These are phyloP conservation scores for Apodemus speciosus DNA, from an alignment of 2,113 vertebrate species.

Conservation along the genomic window DNA sequence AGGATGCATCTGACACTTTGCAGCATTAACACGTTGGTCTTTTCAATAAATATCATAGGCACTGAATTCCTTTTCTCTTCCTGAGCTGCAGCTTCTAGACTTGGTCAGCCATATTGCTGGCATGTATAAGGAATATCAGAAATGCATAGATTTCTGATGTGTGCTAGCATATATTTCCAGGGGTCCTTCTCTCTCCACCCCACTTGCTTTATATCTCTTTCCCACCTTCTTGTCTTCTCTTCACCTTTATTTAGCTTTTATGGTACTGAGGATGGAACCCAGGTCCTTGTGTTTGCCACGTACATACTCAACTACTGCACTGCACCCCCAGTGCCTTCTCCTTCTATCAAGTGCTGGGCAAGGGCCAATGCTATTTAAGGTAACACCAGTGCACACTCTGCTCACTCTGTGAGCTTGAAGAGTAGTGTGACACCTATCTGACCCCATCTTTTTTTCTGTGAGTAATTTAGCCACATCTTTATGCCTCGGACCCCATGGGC, in stretches of 20 bases:
- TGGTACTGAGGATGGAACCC: background rate
- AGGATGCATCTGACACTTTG: background rate
- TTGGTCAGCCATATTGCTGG: background rate
- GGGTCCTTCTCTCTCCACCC: background rate
- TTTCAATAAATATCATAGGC: background rate
- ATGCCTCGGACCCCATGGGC: background rate
- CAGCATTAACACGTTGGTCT: background rate
- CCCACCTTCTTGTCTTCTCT: background rate
- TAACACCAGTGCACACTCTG: background rate
- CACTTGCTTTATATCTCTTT: background rate
- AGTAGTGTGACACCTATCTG: background rate
- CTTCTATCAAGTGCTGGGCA: background rate
- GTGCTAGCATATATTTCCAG: background rate
- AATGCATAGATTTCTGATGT: background rate
- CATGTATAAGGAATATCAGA: background rate
- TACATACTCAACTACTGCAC: background rate
- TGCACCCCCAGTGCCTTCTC: background rate
- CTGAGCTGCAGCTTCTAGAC: background rate
- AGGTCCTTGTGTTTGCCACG: background rate
- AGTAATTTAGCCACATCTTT: background rate
- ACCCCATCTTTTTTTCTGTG: background rate
- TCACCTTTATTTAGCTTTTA: background rate
- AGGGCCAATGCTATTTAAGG: background rate
- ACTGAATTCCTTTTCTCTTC: background rate
- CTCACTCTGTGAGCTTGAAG: background rate